Conservation (phyloP, 35 echinoderm and acorn worm species). For the Diadema setosum region DNA sequence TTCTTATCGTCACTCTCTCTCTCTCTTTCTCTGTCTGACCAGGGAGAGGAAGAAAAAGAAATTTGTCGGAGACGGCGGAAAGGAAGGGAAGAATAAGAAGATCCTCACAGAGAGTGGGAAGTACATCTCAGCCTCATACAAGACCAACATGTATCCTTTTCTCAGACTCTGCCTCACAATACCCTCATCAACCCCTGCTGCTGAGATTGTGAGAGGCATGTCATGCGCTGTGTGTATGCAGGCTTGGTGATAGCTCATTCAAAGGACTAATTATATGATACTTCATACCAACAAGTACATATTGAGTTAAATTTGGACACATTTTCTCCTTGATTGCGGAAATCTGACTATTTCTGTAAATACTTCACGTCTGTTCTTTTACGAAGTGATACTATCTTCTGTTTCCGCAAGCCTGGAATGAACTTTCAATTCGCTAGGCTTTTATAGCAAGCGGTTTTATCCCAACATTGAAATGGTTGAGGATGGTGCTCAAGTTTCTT, state of each 20-base stretch:
- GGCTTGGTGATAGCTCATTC: not conserved
- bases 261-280: not conserved
- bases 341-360: no score
- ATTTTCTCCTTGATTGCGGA: no score
- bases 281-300: not conserved
- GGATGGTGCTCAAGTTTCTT: no score
- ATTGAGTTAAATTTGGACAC: not conserved
- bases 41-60: constrained; percentile 94
- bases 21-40: not conserved
- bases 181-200: not conserved
- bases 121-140: constrained; percentile 89
- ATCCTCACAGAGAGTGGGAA: constrained; percentile 90
- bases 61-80: constrained; percentile 57
- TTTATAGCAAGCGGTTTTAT: no score
- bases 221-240: not conserved
- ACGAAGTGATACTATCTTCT: no score
- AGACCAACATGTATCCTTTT: constrained; percentile 84
- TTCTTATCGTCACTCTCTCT: not conserved
- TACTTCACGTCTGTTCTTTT: no score
- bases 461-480: no score
- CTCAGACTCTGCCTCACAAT: not conserved
- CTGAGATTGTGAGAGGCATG: not conserved
- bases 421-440: no score
- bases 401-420: no score
- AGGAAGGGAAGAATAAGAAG: constrained; percentile 75